phyloP scores from a whole-genome alignment of 2,797 vertebrate genomes.

The Acrocephalus scirpaceus region DNA sequence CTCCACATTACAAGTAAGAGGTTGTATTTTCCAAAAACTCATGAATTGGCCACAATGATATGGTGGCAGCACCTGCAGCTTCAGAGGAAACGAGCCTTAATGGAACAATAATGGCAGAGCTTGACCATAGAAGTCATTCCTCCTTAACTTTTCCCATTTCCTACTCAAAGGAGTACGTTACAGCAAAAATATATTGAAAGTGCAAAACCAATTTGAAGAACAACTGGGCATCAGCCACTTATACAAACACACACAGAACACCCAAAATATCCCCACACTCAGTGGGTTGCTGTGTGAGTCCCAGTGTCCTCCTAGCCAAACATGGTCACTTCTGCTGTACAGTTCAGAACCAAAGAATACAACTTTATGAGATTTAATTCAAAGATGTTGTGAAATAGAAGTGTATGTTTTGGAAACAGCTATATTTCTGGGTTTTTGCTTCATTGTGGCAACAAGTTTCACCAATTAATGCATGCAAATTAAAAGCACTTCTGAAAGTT shows the following conservation, averaged over 20 bases:
- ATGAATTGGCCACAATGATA: too few species aligned
- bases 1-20: not conserved
- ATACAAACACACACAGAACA: not conserved
- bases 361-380: not conserved
- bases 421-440: not conserved
- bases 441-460: not conserved
- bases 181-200: not conserved
- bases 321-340: not conserved
- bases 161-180: not conserved
- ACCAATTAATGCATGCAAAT: not conserved
- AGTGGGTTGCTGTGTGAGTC: accelerated
- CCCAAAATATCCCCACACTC: not conserved
- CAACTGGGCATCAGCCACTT: not conserved
- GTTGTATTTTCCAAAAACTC: not conserved
- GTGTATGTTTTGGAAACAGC: not conserved
- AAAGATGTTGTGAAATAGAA: not conserved
- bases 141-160: not conserved
- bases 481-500: slow-evolving; percentile 5
- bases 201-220: not conserved
- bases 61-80: not conserved
- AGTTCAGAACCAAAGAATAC: not conserved
- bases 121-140: not conserved
- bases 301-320: not conserved
- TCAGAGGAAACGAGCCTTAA: not conserved
- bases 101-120: not conserved